Evolutionary conservation across 2,113 vertebrate genomes (phyloP).

Genomic region (Syngnathus scovelli): DNA sequence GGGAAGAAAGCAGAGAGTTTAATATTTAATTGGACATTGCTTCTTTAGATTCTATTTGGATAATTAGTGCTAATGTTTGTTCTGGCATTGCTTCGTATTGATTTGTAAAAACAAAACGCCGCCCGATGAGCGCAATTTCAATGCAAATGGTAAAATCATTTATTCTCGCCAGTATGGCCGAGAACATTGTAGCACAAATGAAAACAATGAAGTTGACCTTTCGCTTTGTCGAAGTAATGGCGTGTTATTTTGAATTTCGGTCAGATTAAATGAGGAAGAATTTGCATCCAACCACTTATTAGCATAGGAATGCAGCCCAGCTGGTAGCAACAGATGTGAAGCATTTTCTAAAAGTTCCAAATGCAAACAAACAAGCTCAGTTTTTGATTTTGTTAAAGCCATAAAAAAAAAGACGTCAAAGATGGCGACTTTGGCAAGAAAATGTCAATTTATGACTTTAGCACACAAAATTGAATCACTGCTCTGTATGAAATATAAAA

Average conservation of each 20-base stretch:
- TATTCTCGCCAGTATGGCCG: neutral
- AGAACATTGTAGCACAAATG: neutral
- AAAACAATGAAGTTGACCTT: neutral
- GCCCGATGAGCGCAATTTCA: neutral
- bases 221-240: neutral
- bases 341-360: neutral
- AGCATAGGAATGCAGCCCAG: neutral
- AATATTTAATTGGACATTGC: conserved; percentile 14
- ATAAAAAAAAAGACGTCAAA: no score
- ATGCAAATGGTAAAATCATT: neutral
- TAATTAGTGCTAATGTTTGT: neutral
- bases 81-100: neutral
- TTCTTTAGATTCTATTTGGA: conserved; percentile 9
- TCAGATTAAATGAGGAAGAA: neutral
- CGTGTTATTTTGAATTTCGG: neutral
- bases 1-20: conserved; percentile 23
- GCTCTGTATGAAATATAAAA: no score
- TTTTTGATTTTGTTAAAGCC: no score
- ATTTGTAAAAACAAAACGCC: neutral
- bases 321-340: neutral
- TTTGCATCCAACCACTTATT: neutral
- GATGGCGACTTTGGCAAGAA: no score
- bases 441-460: no score
- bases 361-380: no score
- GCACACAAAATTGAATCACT: no score